phyloP scores from a whole-genome alignment of 2,888 invertebrate species.

The Hydrotaea cyrtoneurina region DNA sequence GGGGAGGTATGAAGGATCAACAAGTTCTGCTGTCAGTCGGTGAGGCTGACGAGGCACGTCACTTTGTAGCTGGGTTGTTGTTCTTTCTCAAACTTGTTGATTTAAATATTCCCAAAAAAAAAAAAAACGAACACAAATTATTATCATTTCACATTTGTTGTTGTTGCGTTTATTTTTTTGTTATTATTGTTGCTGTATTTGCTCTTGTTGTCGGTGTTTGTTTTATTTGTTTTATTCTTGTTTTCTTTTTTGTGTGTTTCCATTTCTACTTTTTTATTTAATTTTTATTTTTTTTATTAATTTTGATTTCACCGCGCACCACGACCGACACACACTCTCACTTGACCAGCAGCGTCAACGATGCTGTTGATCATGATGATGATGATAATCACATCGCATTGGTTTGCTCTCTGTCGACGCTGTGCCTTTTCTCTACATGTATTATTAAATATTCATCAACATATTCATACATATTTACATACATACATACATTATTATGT shows the following conservation, averaged over 20 bases:
- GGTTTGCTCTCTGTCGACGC: constrained; percentile 42
- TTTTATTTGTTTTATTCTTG: not conserved
- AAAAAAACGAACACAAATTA: constrained; percentile 13
- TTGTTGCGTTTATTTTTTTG: constrained; percentile 15
- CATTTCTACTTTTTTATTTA: constrained; percentile 31
- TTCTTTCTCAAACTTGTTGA: constrained; percentile 17
- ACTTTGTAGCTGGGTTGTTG: not conserved
- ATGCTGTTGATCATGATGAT: constrained; percentile 38
- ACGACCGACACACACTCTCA: constrained; percentile 17
- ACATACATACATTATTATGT: not conserved
- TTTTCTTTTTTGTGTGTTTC: constrained; percentile 14
- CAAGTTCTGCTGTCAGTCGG: too few species aligned
- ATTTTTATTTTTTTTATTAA: constrained; percentile 24
- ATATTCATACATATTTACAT: not conserved
- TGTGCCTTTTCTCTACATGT: not conserved
- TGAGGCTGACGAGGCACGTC: too few species aligned
- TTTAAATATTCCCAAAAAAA: not conserved
- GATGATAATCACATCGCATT: not conserved
- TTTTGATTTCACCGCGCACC: constrained; percentile 47
- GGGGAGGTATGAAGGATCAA: too few species aligned
- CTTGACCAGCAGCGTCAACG: not conserved
- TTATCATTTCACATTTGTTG: constrained; percentile 21
- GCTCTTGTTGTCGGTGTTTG: not conserved
- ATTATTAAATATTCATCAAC: constrained; percentile 5
- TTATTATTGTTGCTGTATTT: constrained; percentile 17